These are phyloP conservation scores for Notoglanidium macrostoma DNA, from an alignment of 2,797 vertebrate genomes.

Conservation along the genomic window DNA sequence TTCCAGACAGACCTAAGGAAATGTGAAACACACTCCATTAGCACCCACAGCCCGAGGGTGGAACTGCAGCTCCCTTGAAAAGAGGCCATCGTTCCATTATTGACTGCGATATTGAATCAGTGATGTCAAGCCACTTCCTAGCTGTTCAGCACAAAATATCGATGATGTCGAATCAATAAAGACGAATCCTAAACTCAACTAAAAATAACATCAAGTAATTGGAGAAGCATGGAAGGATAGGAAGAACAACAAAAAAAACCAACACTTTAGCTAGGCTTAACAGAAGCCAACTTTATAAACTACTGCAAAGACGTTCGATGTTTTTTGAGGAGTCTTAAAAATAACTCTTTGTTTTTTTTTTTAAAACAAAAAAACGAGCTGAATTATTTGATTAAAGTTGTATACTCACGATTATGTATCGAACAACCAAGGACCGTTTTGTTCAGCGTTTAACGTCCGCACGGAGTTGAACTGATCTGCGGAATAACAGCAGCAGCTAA, in stretches of 20 bases:
- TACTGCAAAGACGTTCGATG: neutral
- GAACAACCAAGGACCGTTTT: neutral
- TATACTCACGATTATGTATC: neutral
- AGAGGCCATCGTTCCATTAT: conserved; percentile 38
- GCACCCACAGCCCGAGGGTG: conserved; percentile 25
- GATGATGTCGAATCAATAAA: neutral
- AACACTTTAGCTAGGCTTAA: neutral
- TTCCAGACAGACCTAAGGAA: conserved; percentile 19
- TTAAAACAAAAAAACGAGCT: neutral
- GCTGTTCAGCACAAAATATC: conserved; percentile 21
- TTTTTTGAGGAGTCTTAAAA: neutral
- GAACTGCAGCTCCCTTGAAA: conserved; percentile 34
- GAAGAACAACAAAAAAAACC: too few relatives aligned
- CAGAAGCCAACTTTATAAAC: neutral
- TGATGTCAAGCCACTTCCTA: neutral
- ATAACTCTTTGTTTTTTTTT: too few relatives aligned
- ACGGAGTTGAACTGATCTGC: neutral
- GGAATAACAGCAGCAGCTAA: neutral
- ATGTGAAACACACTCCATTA: conserved; percentile 39
- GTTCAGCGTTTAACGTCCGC: neutral
- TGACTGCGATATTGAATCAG: conserved; percentile 34
- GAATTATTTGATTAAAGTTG: neutral
- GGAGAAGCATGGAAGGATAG: neutral
- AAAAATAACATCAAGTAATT: neutral
- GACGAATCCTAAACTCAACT: too few relatives aligned